Evolutionary conservation across 2,797 vertebrate genomes (phyloP), one percentile per base, ranked within the genome.

Genomic region (Tenualosa thibaudeaui): DNA sequence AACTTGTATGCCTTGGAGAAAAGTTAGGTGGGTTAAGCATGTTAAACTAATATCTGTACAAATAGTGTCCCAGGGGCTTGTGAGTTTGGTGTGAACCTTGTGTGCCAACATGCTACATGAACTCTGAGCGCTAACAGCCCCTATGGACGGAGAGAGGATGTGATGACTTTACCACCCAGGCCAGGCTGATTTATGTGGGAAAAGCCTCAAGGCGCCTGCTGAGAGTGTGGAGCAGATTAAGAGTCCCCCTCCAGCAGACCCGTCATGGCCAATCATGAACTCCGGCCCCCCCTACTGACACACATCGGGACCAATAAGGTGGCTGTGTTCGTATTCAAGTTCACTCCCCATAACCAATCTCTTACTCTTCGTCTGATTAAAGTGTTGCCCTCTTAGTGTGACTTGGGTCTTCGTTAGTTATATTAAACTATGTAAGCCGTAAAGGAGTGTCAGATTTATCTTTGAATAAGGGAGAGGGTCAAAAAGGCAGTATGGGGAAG

Each of bases 101-200:
- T 89, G 84, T 84, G 83, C 83, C 84, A 89, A 89, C 87, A 87
- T 88, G 68, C 91, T 92, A 88, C 88, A 24, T 90, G 91, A 89
- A 89, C 93, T 90, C 89, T 88, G 88, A 85, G 86, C 88, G 91
- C 92, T 93, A 93, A 93, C 91, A 93, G 93, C 90, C 93, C 92
- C 89, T 31, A 90, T 91, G 90, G 90, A 94, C 92, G 90, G 91
- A 92, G 91, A 92, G 93, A 90, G 89, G 92, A 93, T 84, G 90
- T 94, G 94, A 96, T 96, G 95, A 95, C 94, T 95, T 95, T 95
- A 95, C 94, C 95, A 94, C 95, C 94, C 91, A 93, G 91, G 87
- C 93, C 92, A 92, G 92, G 92, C 93, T 95, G 95, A 96, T 96
- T 95, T 95, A 96, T 95, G 94, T 95, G 95, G 94, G 94, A 94